Percentiles rank a stretch among this genome's conserved stretches.
phyloP scores from a whole-genome alignment of 1,140 invertebrate genomes.

The Drosophila elegans region DNA sequence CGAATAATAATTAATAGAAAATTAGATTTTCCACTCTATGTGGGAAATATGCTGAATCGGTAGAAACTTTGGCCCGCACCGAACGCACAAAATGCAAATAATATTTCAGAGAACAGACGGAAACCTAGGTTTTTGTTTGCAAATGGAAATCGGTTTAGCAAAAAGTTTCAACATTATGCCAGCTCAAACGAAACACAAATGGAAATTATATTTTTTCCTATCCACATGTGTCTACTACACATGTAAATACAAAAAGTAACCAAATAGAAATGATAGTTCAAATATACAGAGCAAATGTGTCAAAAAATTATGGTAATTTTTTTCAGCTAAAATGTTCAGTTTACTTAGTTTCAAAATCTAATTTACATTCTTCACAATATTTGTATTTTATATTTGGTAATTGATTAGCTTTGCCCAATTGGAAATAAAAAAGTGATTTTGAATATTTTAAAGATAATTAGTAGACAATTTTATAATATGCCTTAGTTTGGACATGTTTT shows the following conservation, averaged over 20 bases:
- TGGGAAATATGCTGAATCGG: constrained; percentile 41
- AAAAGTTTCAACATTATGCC: constrained; percentile 31
- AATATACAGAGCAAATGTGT: constrained; percentile 27
- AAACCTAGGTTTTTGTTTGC: constrained; percentile 33
- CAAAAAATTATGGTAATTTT: constrained; percentile 18
- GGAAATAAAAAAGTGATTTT: too few species aligned
- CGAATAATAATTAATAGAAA: constrained; percentile 63
- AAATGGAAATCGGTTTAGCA: constrained; percentile 40
- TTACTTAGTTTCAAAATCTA: constrained; percentile 9
- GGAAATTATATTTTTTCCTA: constrained; percentile 4
- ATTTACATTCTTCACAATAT: background rate
- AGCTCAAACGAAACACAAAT: constrained; percentile 6
- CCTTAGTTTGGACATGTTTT: too few species aligned
- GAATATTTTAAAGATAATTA: too few species aligned
- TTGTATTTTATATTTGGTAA: too few species aligned
- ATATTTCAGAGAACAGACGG: constrained; percentile 28
- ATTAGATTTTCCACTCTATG: constrained; percentile 52
- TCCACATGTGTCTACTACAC: constrained; percentile 2
- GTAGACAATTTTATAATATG: too few species aligned
- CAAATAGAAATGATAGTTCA: background rate
- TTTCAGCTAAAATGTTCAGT: constrained; percentile 3
- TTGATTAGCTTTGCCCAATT: too few species aligned
- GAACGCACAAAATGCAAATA: constrained; percentile 39
- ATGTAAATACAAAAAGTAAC: background rate
- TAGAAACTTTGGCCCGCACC: constrained; percentile 14